phyloP scores from a whole-genome alignment of 2,888 invertebrate species.

The Apodemia duryi region DNA sequence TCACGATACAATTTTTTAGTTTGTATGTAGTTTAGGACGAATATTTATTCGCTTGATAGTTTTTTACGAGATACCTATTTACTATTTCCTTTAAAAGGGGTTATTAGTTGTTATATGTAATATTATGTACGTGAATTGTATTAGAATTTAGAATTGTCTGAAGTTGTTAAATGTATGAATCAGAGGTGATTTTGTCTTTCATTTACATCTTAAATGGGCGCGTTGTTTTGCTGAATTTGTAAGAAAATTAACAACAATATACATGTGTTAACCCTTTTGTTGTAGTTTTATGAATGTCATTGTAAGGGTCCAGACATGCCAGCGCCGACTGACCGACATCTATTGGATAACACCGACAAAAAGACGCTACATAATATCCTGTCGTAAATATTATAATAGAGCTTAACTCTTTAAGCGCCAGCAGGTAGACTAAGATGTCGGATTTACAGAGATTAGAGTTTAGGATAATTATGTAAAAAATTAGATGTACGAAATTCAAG shows the following conservation, averaged over 20 bases:
- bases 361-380: conserved; percentile 2
- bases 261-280: conserved; percentile 66
- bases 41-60: no score
- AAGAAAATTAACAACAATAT: conserved; percentile 63
- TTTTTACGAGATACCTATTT: no score
- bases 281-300: conserved; percentile 53
- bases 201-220: conserved; percentile 28
- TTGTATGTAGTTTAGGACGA: no score
- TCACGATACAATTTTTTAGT: no score
- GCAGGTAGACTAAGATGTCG: conserved; percentile 28
- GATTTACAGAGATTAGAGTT: conserved; percentile 16
- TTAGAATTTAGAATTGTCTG: no score
- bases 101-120: no score
- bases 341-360: conserved; percentile 29
- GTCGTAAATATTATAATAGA: conserved; percentile 13
- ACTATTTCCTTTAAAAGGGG: no score
- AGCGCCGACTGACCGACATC: background rate
- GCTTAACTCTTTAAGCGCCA: conserved; percentile 26
- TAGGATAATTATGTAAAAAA: background rate
- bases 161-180: no score
- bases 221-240: conserved; percentile 35
- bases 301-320: conserved; percentile 34
- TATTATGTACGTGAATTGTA: no score
- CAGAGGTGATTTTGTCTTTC: conserved; percentile 23
- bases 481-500: background rate